These are phyloP conservation scores for Metaphire vulgaris DNA, from an alignment of 1,140 invertebrate species.

Conservation along the genomic window DNA sequence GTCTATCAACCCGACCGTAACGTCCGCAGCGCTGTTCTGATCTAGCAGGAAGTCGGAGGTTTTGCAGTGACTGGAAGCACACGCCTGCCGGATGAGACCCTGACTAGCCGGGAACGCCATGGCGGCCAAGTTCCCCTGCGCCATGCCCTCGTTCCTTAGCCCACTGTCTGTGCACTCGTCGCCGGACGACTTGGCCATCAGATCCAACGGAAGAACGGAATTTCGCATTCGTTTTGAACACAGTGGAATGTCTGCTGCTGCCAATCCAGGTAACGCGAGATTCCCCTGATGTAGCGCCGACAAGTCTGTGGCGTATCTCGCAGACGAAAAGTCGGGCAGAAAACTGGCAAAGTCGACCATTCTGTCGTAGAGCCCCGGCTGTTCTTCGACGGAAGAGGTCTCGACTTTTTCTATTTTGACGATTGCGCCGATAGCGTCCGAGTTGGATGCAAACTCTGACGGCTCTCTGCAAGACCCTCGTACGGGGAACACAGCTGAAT, in stretches of 20 bases:
- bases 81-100: not conserved
- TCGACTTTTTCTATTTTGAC: not conserved
- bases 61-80: not conserved
- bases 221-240: not conserved
- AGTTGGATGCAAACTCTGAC: not conserved
- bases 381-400: not conserved
- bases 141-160: not conserved
- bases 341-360: not conserved
- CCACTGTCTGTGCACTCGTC: not conserved
- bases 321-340: not conserved
- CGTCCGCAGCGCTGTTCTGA: too few relatives aligned
- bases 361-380: not conserved
- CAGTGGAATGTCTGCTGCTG: not conserved
- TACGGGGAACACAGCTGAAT: not conserved
- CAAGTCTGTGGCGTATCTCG: not conserved
- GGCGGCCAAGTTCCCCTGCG: not conserved
- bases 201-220: not conserved
- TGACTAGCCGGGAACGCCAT: not conserved
- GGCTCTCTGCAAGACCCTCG: not conserved
- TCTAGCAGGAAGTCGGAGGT: not conserved
- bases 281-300: not conserved
- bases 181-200: not conserved
- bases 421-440: not conserved
- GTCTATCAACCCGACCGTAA: not conserved
- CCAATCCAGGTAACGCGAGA: not conserved